phyloP scores from a whole-genome alignment of 2,113 vertebrate species.

The Chrysemys picta region DNA sequence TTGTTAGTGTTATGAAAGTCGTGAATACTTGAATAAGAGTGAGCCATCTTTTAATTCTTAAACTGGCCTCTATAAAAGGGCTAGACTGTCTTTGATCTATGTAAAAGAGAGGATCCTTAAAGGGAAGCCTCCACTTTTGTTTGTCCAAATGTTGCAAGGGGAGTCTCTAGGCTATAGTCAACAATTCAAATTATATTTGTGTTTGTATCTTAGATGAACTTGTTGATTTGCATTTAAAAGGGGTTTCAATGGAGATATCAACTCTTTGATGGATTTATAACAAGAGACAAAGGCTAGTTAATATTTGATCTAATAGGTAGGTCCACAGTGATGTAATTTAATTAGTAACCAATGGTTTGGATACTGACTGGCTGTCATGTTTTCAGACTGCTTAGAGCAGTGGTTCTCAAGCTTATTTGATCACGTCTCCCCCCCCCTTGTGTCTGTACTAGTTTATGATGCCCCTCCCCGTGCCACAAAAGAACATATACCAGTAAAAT shows the following conservation, averaged over 20 bases:
- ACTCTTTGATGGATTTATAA: conserved; percentile 22
- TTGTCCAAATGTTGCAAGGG: conserved; percentile 64
- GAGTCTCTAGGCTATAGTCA: conserved; percentile 49
- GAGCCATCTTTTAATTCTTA: conserved; percentile 63
- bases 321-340: neutral
- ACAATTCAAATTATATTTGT: conserved; percentile 44
- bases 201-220: conserved; percentile 38
- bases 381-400: neutral
- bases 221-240: conserved; percentile 64
- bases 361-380: neutral
- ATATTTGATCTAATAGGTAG: neutral
- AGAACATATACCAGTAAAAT: no score
- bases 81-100: conserved; percentile 62
- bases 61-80: conserved; percentile 55
- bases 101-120: conserved; percentile 57
- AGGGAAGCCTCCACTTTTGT: conserved; percentile 60
- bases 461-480: no score
- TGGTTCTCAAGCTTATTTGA: no score
- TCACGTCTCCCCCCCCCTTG: no score
- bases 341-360: neutral
- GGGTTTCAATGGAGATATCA: conserved; percentile 10
- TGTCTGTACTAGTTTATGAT: no score
- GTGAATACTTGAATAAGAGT: conserved; percentile 50
- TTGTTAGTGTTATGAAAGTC: conserved; percentile 56
- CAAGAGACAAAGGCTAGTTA: neutral